Evolutionary conservation across 1,140 invertebrate genomes (phyloP).

Genomic region (Hylaeus volcanicus): DNA sequence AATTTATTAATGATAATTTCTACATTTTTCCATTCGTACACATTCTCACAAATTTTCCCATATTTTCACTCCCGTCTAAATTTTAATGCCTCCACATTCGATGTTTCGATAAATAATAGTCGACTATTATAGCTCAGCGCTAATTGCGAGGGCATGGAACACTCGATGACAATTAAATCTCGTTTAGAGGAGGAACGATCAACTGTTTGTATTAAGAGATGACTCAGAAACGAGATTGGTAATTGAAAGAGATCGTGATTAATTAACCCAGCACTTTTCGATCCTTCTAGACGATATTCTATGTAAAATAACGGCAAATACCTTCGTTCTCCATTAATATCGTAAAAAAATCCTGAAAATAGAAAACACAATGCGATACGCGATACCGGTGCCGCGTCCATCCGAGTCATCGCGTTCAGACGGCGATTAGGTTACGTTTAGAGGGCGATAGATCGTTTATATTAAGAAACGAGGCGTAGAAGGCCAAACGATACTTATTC

Average conservation of each 20-base stretch:
- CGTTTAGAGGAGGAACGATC: neutral
- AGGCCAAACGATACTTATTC: too few species aligned
- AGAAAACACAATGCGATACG: too few species aligned
- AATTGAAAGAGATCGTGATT: slow-evolving; percentile 25
- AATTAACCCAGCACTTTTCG: slow-evolving; percentile 3
- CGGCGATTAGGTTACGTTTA: neutral
- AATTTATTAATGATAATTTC: too few species aligned
- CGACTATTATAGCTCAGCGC: neutral
- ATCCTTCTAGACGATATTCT: neutral
- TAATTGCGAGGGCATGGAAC: neutral
- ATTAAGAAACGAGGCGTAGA: slow-evolving; percentile 3
- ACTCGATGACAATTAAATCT: slow-evolving; percentile 21
- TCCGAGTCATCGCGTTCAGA: neutral
- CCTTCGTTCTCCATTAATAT: too few species aligned
- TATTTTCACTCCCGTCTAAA: neutral
- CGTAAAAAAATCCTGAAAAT: too few species aligned
- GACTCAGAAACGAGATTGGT: slow-evolving; percentile 1
- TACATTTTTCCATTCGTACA: too few species aligned
- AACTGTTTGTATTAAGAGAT: neutral
- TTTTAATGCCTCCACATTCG: neutral
- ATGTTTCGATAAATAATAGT: neutral
- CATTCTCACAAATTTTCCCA: too few species aligned
- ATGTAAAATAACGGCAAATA: neutral
- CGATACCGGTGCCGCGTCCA: too few species aligned
- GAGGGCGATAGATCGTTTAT: neutral